These are phyloP conservation scores for Vulpes vulpes DNA, from an alignment of 2,113 vertebrate genomes.

Conservation along the genomic window DNA sequence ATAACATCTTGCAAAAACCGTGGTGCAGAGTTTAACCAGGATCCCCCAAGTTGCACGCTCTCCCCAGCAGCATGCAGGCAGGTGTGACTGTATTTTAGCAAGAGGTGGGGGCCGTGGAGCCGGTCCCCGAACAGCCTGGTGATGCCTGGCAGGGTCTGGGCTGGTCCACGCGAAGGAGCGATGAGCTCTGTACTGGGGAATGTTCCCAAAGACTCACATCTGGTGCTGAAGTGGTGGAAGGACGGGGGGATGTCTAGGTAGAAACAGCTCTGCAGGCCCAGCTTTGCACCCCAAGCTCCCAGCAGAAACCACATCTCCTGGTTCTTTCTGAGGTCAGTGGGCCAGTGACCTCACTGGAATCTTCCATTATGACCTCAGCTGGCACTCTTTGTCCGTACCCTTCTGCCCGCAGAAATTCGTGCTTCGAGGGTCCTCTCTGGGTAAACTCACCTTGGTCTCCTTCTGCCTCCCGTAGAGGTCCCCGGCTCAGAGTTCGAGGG, in stretches of 20 bases:
- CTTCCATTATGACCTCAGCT: neutral
- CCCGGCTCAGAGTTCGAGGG: slow-evolving; percentile 2
- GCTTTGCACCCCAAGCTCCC: neutral
- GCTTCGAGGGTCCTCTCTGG: neutral
- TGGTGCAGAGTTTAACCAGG: neutral
- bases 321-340: neutral
- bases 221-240: neutral
- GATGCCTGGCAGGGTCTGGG: neutral
- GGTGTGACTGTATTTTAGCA: neutral
- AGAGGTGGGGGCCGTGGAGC: neutral
- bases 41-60: neutral
- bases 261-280: neutral
- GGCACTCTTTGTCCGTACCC: neutral
- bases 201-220: neutral
- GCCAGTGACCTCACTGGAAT: neutral
- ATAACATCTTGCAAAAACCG: neutral
- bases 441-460: neutral
- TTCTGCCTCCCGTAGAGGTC: neutral
- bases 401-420: neutral
- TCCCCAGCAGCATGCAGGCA: neutral
- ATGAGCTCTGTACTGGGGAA: neutral
- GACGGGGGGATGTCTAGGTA: rapidly evolving
- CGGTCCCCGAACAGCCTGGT: neutral
- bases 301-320: neutral
- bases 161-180: no score